Evolutionary conservation across 2,888 invertebrate species (phyloP).

Genomic region (Drosophila greeni): DNA sequence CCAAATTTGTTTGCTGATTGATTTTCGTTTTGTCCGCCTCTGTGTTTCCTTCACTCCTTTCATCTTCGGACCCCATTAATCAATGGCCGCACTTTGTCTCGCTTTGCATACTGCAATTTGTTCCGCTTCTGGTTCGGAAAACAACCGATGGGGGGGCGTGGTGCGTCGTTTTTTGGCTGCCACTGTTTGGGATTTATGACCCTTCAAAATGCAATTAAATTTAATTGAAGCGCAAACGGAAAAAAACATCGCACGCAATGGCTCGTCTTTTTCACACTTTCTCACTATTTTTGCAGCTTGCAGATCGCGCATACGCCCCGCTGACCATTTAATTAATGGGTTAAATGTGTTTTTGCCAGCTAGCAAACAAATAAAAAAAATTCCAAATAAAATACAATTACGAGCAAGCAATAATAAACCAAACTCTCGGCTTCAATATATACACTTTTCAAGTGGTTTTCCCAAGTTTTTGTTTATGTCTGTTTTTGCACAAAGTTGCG

Average conservation of each 20-base stretch:
- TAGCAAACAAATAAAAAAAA: constrained; percentile 1
- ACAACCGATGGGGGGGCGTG: neutral
- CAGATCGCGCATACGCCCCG: constrained; percentile 52
- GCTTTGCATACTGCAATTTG: constrained; percentile 68
- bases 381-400: constrained; percentile 5
- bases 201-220: constrained; percentile 76
- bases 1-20: constrained; percentile 60
- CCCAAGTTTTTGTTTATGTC: constrained; percentile 26
- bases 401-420: constrained; percentile 27
- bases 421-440: constrained; percentile 23
- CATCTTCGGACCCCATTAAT: constrained; percentile 58
- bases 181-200: constrained; percentile 72
- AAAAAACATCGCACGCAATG: constrained; percentile 26
- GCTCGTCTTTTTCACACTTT: constrained; percentile 63
- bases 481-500: constrained; percentile 6
- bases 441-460: constrained; percentile 38
- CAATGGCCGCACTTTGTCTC: constrained; percentile 49
- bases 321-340: constrained; percentile 67
- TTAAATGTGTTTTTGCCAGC: constrained; percentile 43
- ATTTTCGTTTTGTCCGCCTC: constrained; percentile 40
- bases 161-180: constrained; percentile 48
- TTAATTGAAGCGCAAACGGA: constrained; percentile 73
- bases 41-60: constrained; percentile 11
- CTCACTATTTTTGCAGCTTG: constrained; percentile 6
- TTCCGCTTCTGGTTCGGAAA: constrained; percentile 27